Base-by-base conservation (phyloP, 2,113 vertebrate genomes). In the Sylvilagus bachmani region DNA sequence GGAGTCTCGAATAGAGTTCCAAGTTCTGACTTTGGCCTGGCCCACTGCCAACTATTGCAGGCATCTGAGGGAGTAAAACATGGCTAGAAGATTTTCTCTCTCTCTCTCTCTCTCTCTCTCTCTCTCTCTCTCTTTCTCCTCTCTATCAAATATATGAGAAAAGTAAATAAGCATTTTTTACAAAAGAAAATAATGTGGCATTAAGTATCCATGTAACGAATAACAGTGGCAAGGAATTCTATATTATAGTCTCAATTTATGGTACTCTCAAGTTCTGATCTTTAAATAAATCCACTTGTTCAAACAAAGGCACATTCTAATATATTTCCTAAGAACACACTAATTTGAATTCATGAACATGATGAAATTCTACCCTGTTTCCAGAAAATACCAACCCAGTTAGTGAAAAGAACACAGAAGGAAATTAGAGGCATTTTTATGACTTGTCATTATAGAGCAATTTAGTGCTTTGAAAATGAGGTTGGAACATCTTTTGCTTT, bases 231-330 rank as follows among this genome's bases (percentile, higher is more conserved):
- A 44, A 74, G 49, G 14, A 84, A 84, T 61, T 62, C 7, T 36
- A 73, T 67, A 19, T 82, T 75, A 36, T 53, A 91, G 64, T 82
- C 49, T n/a, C 67, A 36, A 90, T 96, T 93, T 92, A 71, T 91
- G 87, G 69, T 67, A 93, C 11, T 53, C n/a, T 86, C 85, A 95
- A 86, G 70, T 79, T 84, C 53, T 86, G 36, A 83, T 74, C 71
- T 82, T 83, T 70, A 84, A 94, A 73, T 74, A 89, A 96, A 91
- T 79, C 70, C 69, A n/a, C 27, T 90, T 85, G 70, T 87, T 17
- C 85, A 84, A 93, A 90, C 93, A 94, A 95, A 94, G 69, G 6
- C 21, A 75, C 83, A 58, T 94, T 90, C 61, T 91, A 75, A 24
- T 71, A 89, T 89, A 36, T 96, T 91, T 61, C 66, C 66, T 85